phyloP scores from a whole-genome alignment of 1,140 invertebrate species.

The Lithobius niger region DNA sequence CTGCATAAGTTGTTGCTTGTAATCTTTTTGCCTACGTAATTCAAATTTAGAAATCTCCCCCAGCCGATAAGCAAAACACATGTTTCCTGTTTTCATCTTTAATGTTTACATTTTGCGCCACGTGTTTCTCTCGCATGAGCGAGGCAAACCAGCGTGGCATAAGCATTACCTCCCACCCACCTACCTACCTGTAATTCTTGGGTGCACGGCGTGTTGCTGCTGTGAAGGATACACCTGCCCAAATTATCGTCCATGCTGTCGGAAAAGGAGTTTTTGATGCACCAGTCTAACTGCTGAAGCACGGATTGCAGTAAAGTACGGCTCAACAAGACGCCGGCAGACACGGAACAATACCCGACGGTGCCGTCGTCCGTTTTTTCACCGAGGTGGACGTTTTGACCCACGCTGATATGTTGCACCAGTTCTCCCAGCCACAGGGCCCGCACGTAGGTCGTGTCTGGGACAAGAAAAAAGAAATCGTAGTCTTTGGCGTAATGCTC shows the following conservation, averaged over 20 bases:
- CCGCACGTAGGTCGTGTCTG: slow-evolving; percentile 66
- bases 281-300: slow-evolving; percentile 62
- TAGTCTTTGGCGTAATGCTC: slow-evolving; percentile 77
- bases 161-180: not conserved
- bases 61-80: too few species aligned
- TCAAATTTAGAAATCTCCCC: too few species aligned
- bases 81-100: too few species aligned
- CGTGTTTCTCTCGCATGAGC: too few species aligned
- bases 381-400: slow-evolving; percentile 64
- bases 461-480: slow-evolving; percentile 77
- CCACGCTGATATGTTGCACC: slow-evolving; percentile 62
- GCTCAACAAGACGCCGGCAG: slow-evolving; percentile 57
- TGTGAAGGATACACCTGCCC: slow-evolving; percentile 61
- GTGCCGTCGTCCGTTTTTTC: slow-evolving; percentile 25
- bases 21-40: too few species aligned
- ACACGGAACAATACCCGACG: slow-evolving; percentile 22
- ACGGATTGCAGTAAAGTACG: slow-evolving; percentile 59
- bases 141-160: not conserved
- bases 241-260: slow-evolving; percentile 64
- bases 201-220: slow-evolving; percentile 45
- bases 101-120: too few species aligned
- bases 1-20: too few species aligned
- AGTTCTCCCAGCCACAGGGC: slow-evolving; percentile 50
- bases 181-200: slow-evolving; percentile 37
- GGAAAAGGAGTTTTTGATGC: slow-evolving; percentile 64